Percentiles rank a stretch among this genome's conserved stretches.
Evolutionary conservation across 2,797 vertebrate genomes (phyloP).

Genomic region (Sphenodon punctatus): DNA sequence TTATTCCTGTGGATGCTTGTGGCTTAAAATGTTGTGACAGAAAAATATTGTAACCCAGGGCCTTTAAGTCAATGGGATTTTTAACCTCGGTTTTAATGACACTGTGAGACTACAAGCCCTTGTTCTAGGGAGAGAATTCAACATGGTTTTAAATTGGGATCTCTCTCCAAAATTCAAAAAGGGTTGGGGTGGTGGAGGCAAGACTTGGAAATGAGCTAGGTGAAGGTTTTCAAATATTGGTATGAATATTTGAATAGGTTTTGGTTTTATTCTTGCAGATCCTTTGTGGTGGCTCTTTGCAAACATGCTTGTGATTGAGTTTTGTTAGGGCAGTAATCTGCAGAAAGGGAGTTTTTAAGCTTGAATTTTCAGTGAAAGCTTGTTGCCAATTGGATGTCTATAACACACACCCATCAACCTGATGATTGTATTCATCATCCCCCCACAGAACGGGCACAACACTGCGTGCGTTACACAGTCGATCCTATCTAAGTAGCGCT

Average conservation of each 20-base stretch:
- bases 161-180: no score
- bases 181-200: no score
- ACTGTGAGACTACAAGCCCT: rapidly evolving
- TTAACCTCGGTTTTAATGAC: not conserved
- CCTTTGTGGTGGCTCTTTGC: not conserved
- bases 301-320: slow-evolving; percentile 1
- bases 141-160: not conserved
- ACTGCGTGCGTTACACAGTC: slow-evolving; percentile 33
- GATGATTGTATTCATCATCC: slow-evolving; percentile 5
- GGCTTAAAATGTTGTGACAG: not conserved
- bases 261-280: not conserved
- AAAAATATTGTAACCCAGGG: not conserved
- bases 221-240: slow-evolving; percentile 56
- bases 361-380: slow-evolving; percentile 4
- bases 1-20: not conserved
- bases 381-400: slow-evolving; percentile 4
- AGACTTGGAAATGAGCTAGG: not conserved
- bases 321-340: not conserved
- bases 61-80: not conserved
- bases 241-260: slow-evolving; percentile 49
- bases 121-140: not conserved
- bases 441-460: slow-evolving; percentile 21
- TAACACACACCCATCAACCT: slow-evolving; percentile 14
- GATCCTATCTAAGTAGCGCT: slow-evolving; percentile 32
- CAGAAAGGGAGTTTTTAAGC: slow-evolving; percentile 1